phyloP scores from a whole-genome alignment of 2,113 vertebrate genomes.

The human (Homo sapiens) region DNA sequence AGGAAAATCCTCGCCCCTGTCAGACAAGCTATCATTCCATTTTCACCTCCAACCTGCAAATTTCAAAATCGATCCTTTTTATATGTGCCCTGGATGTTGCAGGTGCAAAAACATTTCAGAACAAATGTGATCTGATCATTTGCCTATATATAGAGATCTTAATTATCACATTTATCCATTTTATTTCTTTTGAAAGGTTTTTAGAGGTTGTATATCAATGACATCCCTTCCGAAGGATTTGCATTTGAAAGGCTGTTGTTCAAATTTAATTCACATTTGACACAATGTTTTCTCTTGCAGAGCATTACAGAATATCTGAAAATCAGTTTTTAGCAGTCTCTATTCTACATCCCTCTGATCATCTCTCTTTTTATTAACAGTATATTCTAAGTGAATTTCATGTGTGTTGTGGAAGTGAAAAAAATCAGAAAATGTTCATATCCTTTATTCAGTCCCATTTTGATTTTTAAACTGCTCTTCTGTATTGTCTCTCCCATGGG shows the following conservation, averaged over 20 bases:
- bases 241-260: constrained; percentile 82
- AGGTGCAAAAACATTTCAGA: constrained; percentile 72
- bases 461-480: constrained; percentile 3
- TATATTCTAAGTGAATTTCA: constrained; percentile 52
- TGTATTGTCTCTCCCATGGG: neutral
- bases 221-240: constrained; percentile 71
- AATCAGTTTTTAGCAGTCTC: constrained; percentile 70
- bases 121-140: constrained; percentile 76
- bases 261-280: constrained; percentile 79
- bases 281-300: constrained; percentile 68
- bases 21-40: constrained; percentile 61
- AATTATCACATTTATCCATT: constrained; percentile 79
- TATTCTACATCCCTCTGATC: constrained; percentile 57
- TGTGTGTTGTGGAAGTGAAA: constrained; percentile 45
- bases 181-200: constrained; percentile 76
- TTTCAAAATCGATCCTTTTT: constrained; percentile 69
- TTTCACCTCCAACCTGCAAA: constrained; percentile 74
- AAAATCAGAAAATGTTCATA: neutral
- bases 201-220: constrained; percentile 77
- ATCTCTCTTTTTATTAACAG: constrained; percentile 41
- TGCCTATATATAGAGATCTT: constrained; percentile 69
- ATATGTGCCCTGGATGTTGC: constrained; percentile 34
- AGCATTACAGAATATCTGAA: constrained; percentile 66
- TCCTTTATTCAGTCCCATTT: constrained; percentile 26
- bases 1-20: constrained; percentile 43